phyloP scores from a whole-genome alignment of 2,113 vertebrate genomes.

The Columba livia region DNA sequence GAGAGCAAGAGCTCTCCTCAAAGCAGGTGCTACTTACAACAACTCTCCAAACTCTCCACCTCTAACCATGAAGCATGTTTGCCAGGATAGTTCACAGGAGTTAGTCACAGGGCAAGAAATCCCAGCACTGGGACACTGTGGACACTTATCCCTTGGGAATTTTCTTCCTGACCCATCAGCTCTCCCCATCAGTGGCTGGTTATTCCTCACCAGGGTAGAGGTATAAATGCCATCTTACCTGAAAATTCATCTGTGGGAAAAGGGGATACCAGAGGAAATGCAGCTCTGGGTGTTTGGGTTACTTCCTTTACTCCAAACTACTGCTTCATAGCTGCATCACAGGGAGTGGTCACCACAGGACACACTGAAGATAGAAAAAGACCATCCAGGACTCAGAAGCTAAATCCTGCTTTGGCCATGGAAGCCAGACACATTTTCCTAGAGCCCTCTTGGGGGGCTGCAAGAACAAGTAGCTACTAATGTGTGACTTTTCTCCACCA shows the following conservation, averaged over 20 bases:
- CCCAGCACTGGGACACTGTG: background rate
- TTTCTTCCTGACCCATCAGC: background rate
- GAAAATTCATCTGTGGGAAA: background rate
- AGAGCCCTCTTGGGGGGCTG: background rate
- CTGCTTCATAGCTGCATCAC: background rate
- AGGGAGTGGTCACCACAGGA: background rate
- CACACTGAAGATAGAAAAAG: background rate
- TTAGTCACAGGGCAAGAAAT: background rate
- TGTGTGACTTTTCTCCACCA: background rate
- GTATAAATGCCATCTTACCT: background rate
- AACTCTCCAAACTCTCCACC: background rate
- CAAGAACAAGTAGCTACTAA: background rate
- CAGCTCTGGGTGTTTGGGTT: background rate
- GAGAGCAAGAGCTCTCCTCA: background rate
- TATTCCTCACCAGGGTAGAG: background rate
- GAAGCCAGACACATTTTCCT: background rate
- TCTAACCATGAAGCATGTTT: background rate
- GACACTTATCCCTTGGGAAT: fast-evolving
- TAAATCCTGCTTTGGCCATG: background rate
- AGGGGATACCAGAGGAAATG: background rate
- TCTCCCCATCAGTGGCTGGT: background rate
- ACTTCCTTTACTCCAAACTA: background rate
- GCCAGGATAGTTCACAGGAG: background rate
- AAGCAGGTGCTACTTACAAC: background rate
- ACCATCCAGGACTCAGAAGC: background rate